Conservation (phyloP, 2,797 vertebrate genomes). For the Falco berigora region DNA sequence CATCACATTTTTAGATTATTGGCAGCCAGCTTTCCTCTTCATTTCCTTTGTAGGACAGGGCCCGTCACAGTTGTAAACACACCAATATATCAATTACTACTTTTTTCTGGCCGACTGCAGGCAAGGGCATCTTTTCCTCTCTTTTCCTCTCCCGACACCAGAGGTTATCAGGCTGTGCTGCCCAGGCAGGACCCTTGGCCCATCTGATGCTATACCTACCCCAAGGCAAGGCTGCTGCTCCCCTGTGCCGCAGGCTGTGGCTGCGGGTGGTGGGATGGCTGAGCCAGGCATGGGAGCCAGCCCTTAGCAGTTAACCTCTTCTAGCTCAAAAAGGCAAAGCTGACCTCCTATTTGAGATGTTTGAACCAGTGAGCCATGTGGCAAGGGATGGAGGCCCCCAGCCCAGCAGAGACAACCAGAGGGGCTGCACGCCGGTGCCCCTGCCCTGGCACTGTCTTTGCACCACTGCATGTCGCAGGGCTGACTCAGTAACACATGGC, state of each 20-base stretch:
- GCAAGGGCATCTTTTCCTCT: conserved; percentile 7
- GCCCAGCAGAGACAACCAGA: not conserved
- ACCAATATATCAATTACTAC: conserved; percentile 49
- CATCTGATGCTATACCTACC: fast-evolving
- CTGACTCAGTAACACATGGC: not conserved
- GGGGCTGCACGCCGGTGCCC: fast-evolving
- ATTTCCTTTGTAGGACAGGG: conserved; percentile 54
- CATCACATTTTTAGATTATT: conserved; percentile 40
- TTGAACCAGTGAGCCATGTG: not conserved
- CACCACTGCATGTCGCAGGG: not conserved
- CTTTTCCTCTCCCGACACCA: not conserved
- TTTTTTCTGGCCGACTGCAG: not conserved
- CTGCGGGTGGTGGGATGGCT: fast-evolving
- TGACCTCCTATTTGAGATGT: not conserved
- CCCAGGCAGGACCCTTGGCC: not conserved
- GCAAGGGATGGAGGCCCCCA: not conserved
- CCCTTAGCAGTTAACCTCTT: not conserved
- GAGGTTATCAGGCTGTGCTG: not conserved
- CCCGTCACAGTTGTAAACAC: not conserved
- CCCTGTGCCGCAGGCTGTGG: fast-evolving
- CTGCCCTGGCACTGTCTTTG: not conserved
- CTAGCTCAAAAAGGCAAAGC: not conserved
- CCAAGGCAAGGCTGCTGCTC: not conserved
- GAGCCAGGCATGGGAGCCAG: not conserved
- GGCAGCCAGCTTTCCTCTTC: conserved; percentile 55